Evolutionary conservation across 2,797 vertebrate species (phyloP), one percentile per base, ranked within the genome.

Genomic region (Paguma larvata): DNA sequence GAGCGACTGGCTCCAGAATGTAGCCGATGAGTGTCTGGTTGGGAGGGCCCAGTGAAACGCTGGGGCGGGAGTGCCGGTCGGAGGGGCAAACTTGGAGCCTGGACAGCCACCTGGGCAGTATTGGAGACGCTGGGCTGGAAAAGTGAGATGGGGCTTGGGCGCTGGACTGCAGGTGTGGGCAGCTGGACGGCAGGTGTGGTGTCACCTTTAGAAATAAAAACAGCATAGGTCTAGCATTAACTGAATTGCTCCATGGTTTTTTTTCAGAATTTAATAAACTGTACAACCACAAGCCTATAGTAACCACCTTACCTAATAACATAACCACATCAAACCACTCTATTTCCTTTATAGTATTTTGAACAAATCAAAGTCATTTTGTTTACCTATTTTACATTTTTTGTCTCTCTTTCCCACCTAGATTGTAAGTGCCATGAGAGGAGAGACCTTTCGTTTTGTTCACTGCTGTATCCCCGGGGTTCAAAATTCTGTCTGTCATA

Each of bases 201-300:
- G 41, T 98, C 98, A 98, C 98, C 99, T 99, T 97, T 63, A 96
- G 92, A 97, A 97, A 98, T 97, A 98, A 97, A 96, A 32, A 96
- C 4, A 95, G 51, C 48, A 78, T 21, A 96, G 38, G 53, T 96
- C 88, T 98, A 56, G 95, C n/a, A 73, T 2, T 18, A 85, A n/a
- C 9, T 78, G 16, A 67, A 59, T 59, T 51, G 92, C 19, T 44
- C 32, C 56, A 91, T 30, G 53, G 30, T 88, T 80, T 63, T 68
- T 86, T 72, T 89, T n/a, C 63, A 46, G 87, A 87, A 70, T 53
- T 91, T 80, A 87, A 84, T 72, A 53, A 92, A 73, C 19, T 73
- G 9, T 83, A 51, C 16, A 93, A 67, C 27, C 32, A 85, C 53
- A 94, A 65, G 34, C 6, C 62, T 51, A 89, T 78, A 85, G 30